A percentile compares a stretch with the other conserved stretches of the same genome.
Conservation (phyloP, 2,888 invertebrate species). For the Agrilus biguttatus region DNA sequence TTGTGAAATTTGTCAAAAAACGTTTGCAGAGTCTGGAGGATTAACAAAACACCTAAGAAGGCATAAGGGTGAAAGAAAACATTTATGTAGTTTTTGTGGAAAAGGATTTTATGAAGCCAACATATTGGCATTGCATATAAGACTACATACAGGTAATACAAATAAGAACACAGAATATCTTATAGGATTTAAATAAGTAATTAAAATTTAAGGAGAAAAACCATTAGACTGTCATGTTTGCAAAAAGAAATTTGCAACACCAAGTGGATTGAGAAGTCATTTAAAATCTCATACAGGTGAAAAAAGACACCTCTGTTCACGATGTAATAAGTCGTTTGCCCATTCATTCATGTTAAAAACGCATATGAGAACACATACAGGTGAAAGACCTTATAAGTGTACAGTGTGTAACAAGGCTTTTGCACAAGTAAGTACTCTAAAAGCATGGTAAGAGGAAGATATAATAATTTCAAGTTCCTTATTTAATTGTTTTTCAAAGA, state of each 20-base stretch:
- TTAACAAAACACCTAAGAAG: constrained; percentile 22
- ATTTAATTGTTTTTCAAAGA: too few relatives aligned
- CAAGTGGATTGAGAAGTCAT: constrained; percentile 22
- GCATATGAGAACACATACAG: constrained; percentile 21
- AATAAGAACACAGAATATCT: too few relatives aligned
- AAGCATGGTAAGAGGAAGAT: too few relatives aligned
- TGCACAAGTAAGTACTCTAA: constrained; percentile 16
- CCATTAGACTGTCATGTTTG: constrained; percentile 22
- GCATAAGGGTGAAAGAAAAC: constrained; percentile 23
- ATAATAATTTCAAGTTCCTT: too few relatives aligned
- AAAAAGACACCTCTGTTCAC: constrained; percentile 18
- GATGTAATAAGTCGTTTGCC: constrained; percentile 21
- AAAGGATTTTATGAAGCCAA: constrained; percentile 25
- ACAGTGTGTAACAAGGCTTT: constrained; percentile 22
- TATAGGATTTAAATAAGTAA: too few relatives aligned
- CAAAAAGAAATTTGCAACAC: constrained; percentile 20
- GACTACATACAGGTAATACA: constrained; percentile 20
- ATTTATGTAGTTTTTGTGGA: constrained; percentile 23
- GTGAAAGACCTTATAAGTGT: constrained; percentile 21
- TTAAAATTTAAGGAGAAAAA: constrained; percentile 13
- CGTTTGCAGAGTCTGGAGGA: constrained; percentile 23
- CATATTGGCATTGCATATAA: constrained; percentile 22
- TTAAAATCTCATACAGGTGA: constrained; percentile 23
- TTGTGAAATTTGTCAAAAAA: constrained; percentile 19
- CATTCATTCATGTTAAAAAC: constrained; percentile 24